A percentile compares a stretch with the other conserved stretches of the same genome.
These are phyloP conservation scores for Liasis olivaceus DNA, from an alignment of 2,797 vertebrate species.

Conservation along the genomic window DNA sequence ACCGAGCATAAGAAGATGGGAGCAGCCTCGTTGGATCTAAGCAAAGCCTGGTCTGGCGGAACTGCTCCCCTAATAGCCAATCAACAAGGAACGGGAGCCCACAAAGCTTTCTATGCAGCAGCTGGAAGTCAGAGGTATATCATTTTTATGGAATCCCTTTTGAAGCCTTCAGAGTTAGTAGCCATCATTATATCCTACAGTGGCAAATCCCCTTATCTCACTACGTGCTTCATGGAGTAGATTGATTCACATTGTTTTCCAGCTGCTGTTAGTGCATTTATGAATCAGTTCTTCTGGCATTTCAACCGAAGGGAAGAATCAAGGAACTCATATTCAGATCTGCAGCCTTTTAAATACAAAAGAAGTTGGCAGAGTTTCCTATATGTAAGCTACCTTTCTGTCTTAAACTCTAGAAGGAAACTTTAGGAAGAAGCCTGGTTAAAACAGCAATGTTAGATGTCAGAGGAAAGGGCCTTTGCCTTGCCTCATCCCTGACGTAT, in stretches of 20 bases:
- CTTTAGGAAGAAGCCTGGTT: background rate
- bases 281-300: background rate
- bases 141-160: background rate
- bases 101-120: background rate
- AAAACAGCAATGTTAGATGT: background rate
- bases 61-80: too few species aligned
- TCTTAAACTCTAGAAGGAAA: background rate
- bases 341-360: background rate
- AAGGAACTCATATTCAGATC: background rate
- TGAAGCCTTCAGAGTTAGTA: background rate
- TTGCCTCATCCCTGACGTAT: background rate
- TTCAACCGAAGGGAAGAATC: background rate
- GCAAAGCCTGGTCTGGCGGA: background rate
- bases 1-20: background rate
- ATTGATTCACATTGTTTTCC: background rate
- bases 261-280: background rate
- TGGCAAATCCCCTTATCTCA: background rate
- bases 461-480: background rate
- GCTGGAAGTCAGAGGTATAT: background rate
- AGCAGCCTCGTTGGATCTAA: background rate
- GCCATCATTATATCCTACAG: background rate
- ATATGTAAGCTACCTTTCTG: background rate
- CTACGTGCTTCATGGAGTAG: background rate
- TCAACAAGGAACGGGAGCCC: background rate
- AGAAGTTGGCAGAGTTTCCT: background rate